Conservation (phyloP, 2,113 vertebrate species). For the Hippocampus guttulatus region DNA sequence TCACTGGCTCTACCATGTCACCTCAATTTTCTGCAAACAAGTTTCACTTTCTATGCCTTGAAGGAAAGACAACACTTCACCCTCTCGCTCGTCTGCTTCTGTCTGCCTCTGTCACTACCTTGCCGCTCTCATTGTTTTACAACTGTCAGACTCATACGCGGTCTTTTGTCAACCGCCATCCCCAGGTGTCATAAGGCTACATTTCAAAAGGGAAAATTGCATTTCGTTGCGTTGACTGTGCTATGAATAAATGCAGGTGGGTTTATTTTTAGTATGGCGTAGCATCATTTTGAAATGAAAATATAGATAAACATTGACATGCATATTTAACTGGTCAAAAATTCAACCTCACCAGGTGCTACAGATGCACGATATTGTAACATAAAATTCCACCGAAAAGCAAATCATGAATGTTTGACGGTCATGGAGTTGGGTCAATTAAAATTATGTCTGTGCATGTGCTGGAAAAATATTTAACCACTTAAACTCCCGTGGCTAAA, state of each 20-base stretch:
- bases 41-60: conserved; percentile 47
- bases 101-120: conserved; percentile 44
- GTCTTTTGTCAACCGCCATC: conserved; percentile 48
- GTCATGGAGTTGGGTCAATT: neutral
- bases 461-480: neutral
- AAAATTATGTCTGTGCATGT: neutral
- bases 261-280: too few relatives aligned
- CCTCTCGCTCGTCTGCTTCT: conserved; percentile 26
- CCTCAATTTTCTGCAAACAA: conserved; percentile 61
- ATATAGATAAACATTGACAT: neutral
- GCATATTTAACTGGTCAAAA: neutral
- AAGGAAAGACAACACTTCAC: conserved; percentile 46
- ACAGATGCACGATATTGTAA: too few relatives aligned
- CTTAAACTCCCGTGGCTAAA: conserved; percentile 11
- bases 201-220: neutral
- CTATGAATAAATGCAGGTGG: neutral
- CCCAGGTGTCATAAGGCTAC: conserved; percentile 19
- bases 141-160: conserved; percentile 35
- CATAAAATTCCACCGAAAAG: neutral
- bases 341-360: neutral
- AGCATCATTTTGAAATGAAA: neutral
- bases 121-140: conserved; percentile 36
- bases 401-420: neutral
- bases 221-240: neutral
- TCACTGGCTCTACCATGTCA: conserved; percentile 57